These are phyloP conservation scores for Mormyrus iriodes DNA, from an alignment of 2,113 vertebrate genomes.

Conservation along the genomic window DNA sequence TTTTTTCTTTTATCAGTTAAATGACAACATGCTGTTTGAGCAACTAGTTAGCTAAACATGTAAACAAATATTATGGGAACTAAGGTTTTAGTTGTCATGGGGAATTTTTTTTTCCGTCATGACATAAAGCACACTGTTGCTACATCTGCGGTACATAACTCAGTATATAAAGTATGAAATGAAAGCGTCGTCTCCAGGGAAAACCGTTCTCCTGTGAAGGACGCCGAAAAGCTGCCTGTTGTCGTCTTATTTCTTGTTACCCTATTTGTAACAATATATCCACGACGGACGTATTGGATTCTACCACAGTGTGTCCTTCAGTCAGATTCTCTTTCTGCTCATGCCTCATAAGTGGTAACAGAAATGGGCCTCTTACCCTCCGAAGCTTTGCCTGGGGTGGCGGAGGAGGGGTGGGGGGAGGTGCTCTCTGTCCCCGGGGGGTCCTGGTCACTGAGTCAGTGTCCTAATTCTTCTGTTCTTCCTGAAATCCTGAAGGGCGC, in stretches of 20 bases:
- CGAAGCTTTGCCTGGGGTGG: background rate
- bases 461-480: background rate
- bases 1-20: slow-evolving; percentile 5
- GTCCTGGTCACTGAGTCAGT: background rate
- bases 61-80: background rate
- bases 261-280: background rate
- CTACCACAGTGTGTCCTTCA: background rate
- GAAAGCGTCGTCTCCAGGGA: background rate
- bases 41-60: background rate
- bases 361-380: background rate
- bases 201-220: background rate
- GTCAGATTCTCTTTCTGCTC: background rate
- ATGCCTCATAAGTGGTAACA: background rate
- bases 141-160: background rate
- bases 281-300: background rate
- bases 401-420: background rate
- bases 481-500: background rate
- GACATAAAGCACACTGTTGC: background rate
- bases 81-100: background rate
- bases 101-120: background rate
- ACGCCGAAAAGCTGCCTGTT: background rate
- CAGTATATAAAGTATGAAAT: background rate
- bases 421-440: background rate
- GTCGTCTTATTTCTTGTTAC: background rate
- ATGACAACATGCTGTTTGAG: background rate